A percentile compares a stretch with the other conserved stretches of the same genome.
phyloP scores from a whole-genome alignment of 2,113 vertebrate species.

The Pungitius pungitius region DNA sequence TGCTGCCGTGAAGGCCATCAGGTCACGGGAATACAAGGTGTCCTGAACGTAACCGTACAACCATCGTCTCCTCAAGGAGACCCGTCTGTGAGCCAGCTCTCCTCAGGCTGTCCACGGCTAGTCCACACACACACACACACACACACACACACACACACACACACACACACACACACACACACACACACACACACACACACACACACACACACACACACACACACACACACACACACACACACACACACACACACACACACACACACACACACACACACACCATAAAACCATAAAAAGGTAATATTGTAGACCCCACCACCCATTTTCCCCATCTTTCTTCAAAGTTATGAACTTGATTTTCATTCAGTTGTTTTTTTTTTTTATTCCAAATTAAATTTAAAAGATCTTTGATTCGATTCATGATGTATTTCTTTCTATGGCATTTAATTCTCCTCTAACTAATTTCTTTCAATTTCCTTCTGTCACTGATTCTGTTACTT shows the following conservation, averaged over 20 bases:
- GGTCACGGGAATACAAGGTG: not conserved
- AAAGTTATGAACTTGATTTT: not conserved
- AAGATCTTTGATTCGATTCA: not conserved
- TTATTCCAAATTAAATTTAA: not conserved
- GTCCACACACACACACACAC: too few species aligned
- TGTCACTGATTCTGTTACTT: not conserved
- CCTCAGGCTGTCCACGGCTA: not conserved
- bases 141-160: too few species aligned
- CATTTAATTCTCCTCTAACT: not conserved
- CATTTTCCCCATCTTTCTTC: not conserved
- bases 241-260: too few species aligned
- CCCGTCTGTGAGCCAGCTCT: not conserved
- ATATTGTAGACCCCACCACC: too few species aligned
- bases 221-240: too few species aligned
- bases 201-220: too few species aligned
- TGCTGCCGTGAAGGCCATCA: constrained; percentile 28
- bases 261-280: too few species aligned
- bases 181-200: too few species aligned
- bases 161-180: too few species aligned
- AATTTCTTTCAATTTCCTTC: not conserved
- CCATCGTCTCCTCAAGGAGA: not conserved
- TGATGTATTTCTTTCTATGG: not conserved
- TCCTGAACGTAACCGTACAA: not conserved
- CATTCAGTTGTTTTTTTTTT: not conserved
- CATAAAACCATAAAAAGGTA: too few species aligned